phyloP scores from a whole-genome alignment of 2,888 invertebrate genomes.

The Megaustenia siamemsis region DNA sequence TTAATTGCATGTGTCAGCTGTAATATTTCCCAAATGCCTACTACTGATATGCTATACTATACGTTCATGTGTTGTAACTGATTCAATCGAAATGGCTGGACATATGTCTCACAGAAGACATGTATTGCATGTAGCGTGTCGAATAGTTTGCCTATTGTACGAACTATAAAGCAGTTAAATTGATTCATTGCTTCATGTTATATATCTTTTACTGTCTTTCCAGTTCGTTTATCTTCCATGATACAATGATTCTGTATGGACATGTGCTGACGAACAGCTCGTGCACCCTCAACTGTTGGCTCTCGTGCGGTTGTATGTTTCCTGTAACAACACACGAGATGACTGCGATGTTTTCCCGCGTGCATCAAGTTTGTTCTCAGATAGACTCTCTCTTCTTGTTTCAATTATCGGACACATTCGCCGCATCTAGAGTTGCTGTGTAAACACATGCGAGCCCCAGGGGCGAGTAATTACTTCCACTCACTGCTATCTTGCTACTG shows the following conservation, averaged over 20 bases:
- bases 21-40: no score
- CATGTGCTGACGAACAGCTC: neutral
- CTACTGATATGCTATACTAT: no score
- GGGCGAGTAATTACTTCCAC: slow-evolving; percentile 1
- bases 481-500: neutral
- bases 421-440: neutral
- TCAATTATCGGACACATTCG: slow-evolving; percentile 4
- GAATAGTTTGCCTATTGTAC: no score
- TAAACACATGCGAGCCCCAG: neutral
- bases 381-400: neutral
- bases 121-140: no score
- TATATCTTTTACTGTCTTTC: no score
- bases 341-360: neutral
- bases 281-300: neutral
- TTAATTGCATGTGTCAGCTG: no score
- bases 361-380: neutral
- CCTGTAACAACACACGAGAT: neutral
- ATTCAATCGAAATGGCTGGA: no score
- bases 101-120: no score
- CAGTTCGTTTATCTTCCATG: neutral
- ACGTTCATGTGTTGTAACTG: no score
- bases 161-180: no score
- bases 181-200: no score
- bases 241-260: neutral
- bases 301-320: neutral